Percentiles rank a stretch among this genome's conserved stretches.
These are phyloP conservation scores for Heterodera schachtii DNA, from an alignment of 1,140 invertebrate species.

Conservation along the genomic window DNA sequence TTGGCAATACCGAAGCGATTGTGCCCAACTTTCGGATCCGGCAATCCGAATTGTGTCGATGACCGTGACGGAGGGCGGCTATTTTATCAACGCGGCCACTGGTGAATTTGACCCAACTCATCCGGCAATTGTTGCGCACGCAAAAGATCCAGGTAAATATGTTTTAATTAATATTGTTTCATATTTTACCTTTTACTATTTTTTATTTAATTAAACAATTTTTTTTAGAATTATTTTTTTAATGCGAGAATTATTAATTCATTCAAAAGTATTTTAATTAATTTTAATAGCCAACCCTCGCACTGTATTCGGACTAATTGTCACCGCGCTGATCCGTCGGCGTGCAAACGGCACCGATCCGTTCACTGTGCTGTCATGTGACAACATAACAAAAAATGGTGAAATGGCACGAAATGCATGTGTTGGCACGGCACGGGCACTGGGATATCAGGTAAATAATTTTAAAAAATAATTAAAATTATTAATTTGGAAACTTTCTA, in stretches of 20 bases:
- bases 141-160: not conserved
- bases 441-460: not conserved
- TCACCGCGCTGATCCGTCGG: not conserved
- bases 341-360: not conserved
- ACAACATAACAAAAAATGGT: not conserved
- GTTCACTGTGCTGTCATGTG: conserved; percentile 9
- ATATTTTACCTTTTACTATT: too few relatives aligned
- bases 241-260: too few relatives aligned
- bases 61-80: not conserved
- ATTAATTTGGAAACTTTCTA: not conserved
- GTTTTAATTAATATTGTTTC: too few relatives aligned
- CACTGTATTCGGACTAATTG: not conserved
- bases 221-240: too few relatives aligned
- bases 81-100: not conserved
- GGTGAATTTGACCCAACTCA: not conserved
- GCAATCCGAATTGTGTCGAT: conserved; percentile 1
- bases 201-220: too few relatives aligned
- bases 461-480: too few relatives aligned
- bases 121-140: not conserved
- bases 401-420: not conserved
- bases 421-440: not conserved
- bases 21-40: not conserved
- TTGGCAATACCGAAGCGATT: not conserved
- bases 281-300: not conserved
- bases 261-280: too few relatives aligned